Evolutionary conservation across 92 coral and sea anemone species (phyloP), one percentile per base, ranked within the genome.

Genomic region (Zoanthus gigantus): DNA sequence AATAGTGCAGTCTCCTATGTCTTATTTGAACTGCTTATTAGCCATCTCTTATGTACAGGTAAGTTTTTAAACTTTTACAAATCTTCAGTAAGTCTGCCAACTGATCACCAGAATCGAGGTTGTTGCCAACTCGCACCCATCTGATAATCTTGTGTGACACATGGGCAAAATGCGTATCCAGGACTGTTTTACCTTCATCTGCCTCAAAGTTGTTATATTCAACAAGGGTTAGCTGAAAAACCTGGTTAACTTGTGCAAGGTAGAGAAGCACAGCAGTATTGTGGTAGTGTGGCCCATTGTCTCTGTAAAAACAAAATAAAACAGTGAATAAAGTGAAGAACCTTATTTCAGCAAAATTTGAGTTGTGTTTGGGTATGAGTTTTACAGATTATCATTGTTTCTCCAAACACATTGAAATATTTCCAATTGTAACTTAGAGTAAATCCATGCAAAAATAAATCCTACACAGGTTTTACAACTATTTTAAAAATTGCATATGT

Each of bases 161-260:
- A 67, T 88, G 90, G 18, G 90, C 86, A 69, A 87, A 87, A 44
- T 87, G 86, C 10, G 90, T 87, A 65, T 88, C 90, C 18, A 79
- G 77, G 17, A 79, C 86, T 1, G 86, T 79, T 61, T 88, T 79
- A 32, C 86, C 86, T 44, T 87, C 90, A 61, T 85, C 85, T 50
- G 90, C 89, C 34, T 77, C 82, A 12, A 76, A 76, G 92, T 89
- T 83, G 29, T 75, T 71, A 31, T 75, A 85, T 42, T 75, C 82
- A 9, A 52, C 73, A 37, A 86, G 58, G 47, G 72, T 29, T 34
- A 76, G 18, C 42, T 23, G 52, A 37, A 63, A 75, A 29, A 65
- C 74, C 14, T 52, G 23, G 47, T 75, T 61, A 14, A 76, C 82
- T 58, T 75, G 50, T 6, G 83, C 82, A n/a, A 86, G 76, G 29